These are phyloP conservation scores for Choreutis nemorana DNA, from an alignment of 2,888 invertebrate genomes.

Conservation along the genomic window DNA sequence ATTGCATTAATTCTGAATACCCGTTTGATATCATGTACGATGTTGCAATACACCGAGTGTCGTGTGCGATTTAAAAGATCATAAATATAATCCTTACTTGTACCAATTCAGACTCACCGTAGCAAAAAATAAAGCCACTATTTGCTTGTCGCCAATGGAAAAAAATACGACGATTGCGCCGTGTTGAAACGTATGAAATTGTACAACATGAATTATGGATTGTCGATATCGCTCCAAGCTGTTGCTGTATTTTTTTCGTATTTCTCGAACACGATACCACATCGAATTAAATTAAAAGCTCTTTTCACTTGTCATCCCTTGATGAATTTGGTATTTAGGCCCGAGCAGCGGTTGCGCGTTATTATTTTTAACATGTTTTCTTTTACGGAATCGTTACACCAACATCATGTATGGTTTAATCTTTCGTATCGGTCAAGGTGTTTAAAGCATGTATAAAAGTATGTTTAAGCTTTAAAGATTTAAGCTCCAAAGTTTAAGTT, in stretches of 20 bases:
- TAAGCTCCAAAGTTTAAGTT: too few relatives aligned
- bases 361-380: too few relatives aligned
- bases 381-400: too few relatives aligned
- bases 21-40: slow-evolving; percentile 62
- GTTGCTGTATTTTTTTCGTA: slow-evolving; percentile 61
- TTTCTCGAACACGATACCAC: slow-evolving; percentile 57
- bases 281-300: slow-evolving; percentile 67
- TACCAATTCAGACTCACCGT: slow-evolving; percentile 23
- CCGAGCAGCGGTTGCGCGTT: slow-evolving; percentile 23
- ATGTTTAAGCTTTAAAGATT: too few relatives aligned
- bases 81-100: slow-evolving; percentile 19
- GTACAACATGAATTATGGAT: slow-evolving; percentile 67
- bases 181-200: slow-evolving; percentile 56
- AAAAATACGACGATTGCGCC: slow-evolving; percentile 26
- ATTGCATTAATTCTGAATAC: slow-evolving; percentile 67
- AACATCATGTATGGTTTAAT: too few relatives aligned
- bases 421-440: too few relatives aligned
- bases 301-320: slow-evolving; percentile 64
- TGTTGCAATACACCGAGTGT: slow-evolving; percentile 59
- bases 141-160: slow-evolving; percentile 22
- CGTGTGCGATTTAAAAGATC: slow-evolving; percentile 18
- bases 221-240: slow-evolving; percentile 67
- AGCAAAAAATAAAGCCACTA: slow-evolving; percentile 27
- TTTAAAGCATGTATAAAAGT: too few relatives aligned
- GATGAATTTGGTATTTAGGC: slow-evolving; percentile 60